A percentile compares a stretch with the other conserved stretches of the same genome.
Evolutionary conservation across 92 coral and sea anemone species (phyloP).

Genomic region (Palythoa heliodiscus): DNA sequence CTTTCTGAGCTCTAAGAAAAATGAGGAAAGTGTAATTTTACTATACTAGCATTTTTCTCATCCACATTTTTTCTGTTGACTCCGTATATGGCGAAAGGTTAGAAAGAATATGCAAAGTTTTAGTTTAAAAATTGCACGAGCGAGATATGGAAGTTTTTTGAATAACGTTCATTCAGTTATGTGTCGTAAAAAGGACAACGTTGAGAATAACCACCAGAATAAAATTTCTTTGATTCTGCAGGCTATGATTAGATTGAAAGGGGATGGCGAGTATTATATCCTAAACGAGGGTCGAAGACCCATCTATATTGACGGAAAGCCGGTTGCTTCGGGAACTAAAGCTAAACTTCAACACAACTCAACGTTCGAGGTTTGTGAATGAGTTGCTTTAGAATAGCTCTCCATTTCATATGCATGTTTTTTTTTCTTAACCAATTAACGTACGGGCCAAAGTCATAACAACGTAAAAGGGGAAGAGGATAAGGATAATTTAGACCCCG

Average conservation of each 20-base stretch:
- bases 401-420: too few species aligned
- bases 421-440: too few species aligned
- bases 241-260: conserved; percentile 92
- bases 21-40: too few species aligned
- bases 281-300: conserved; percentile 96
- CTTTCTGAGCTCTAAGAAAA: neutral
- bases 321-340: conserved; percentile 83
- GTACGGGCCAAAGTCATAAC: too few species aligned
- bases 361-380: conserved; percentile 86
- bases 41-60: too few species aligned
- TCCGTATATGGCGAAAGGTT: too few species aligned
- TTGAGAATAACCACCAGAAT: neutral
- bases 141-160: neutral
- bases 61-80: too few species aligned
- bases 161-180: neutral
- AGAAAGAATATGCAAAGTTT: too few species aligned
- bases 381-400: too few species aligned
- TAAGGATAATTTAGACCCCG: too few species aligned
- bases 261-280: conserved; percentile 96
- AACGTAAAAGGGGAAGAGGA: too few species aligned
- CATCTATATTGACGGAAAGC: conserved; percentile 91
- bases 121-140: too few species aligned
- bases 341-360: conserved; percentile 98
- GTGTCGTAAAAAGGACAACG: neutral
- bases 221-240: conserved; percentile 29